Evolutionary conservation across 2,888 invertebrate genomes (phyloP).

Genomic region (Dryobotodes eremita): DNA sequence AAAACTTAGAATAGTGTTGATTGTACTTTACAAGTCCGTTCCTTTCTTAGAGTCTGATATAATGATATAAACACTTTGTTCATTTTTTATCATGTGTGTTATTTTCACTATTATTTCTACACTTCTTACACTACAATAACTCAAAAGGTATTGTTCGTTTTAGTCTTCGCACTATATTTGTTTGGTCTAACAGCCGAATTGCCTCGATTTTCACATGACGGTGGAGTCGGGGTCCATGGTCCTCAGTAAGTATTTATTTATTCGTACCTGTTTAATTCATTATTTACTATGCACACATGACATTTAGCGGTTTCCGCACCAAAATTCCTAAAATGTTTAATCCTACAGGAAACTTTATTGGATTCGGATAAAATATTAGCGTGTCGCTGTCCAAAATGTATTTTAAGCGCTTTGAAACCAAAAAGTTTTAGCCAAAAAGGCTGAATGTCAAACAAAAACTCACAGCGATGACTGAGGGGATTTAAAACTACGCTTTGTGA

Average conservation of each 20-base stretch:
- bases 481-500: slow-evolving; percentile 43
- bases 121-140: too few relatives aligned
- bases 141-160: too few relatives aligned
- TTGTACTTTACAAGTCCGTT: too few relatives aligned
- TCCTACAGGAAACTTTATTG: slow-evolving; percentile 31
- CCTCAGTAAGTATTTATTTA: neutral
- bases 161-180: too few relatives aligned
- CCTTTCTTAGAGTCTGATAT: too few relatives aligned
- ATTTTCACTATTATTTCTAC: too few relatives aligned
- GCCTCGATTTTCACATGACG: too few relatives aligned
- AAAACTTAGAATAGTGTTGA: too few relatives aligned
- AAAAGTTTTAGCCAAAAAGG: slow-evolving; percentile 48
- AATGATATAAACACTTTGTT: too few relatives aligned
- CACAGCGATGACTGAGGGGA: slow-evolving; percentile 34
- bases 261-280: neutral
- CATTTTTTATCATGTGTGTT: too few relatives aligned
- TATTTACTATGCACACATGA: neutral
- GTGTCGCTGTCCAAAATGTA: slow-evolving; percentile 31
- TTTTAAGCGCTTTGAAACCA: slow-evolving; percentile 34
- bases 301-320: neutral
- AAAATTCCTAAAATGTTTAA: slow-evolving; percentile 18
- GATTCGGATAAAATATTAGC: slow-evolving; percentile 39
- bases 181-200: too few relatives aligned
- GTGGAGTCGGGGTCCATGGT: too few relatives aligned
- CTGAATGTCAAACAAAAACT: slow-evolving; percentile 42